Base-by-base conservation (phyloP, 2,888 invertebrate species). In the Eupithecia subumbrata region DNA sequence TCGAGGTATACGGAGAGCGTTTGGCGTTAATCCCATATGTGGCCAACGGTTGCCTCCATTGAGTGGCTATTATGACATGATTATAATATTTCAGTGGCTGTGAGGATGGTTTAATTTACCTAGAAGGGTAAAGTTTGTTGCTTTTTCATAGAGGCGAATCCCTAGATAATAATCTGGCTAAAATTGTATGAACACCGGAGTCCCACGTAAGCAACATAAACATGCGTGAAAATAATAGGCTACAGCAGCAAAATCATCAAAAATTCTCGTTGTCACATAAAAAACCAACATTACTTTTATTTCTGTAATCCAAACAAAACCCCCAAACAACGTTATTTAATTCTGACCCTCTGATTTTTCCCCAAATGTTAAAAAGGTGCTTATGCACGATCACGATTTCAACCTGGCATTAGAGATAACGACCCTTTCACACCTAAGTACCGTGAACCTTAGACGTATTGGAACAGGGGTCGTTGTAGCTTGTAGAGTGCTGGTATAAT, bases 11-110 rank as follows among this genome's bases (percentile, higher is more conserved):
- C 82, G 81, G 83, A 81, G 81, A 80, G 81, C 82, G 84, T 84
- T 82, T 81, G 78, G 84, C 84, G 84, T 88, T 90, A 90, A 90
- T 87, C 86, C 90, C 85, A 85, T 84, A 86, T 88, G 87, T 82
- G 86, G 86, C 86, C 76, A 71, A 84, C 82, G 82, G 72, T 82
- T 81, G 83, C 76, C 79, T 75, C 69, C 71, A 72, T 77, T 73
- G 76, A 78, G 79, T 74, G 78, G 77, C 80, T 81, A 80, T 82
- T 81, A 81, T 78, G 80, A 82, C 81, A 83, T 85, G 84, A 84
- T 84, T 84, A 76, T 74, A 78, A 81, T 80, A 81, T 76, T 78
- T 75, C 70, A 77, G 74, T 73, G 72, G 78, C 76, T 78, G 74
- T 69, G 75, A 79, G 68, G 74, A 74, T 79, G 74, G 78, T 79